Evolutionary conservation across 2,888 invertebrate species (phyloP), one percentile per base, ranked within the genome.

Genomic region (Nomada hirtipes): DNA sequence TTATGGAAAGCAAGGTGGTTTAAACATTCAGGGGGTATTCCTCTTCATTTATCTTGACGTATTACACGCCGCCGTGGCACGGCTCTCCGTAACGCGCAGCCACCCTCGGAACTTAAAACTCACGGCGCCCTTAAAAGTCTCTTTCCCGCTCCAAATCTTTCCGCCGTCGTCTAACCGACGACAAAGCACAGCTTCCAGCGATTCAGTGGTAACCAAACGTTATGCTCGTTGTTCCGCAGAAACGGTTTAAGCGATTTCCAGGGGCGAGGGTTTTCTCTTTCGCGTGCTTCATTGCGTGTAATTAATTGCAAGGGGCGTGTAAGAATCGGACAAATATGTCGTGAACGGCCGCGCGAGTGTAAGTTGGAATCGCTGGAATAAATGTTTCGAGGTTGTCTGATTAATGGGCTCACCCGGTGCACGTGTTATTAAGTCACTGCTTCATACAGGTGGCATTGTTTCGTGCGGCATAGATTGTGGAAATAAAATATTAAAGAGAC

Each of bases 11-110:
- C 50, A 65, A 65, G 4, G 23, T 23, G 55, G 18, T 72, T 72
- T 71, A 67, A 76, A 79, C 59, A 60, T 72, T 50, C 61, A 42
- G 13, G 26, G n/a, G n/a, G 53, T 53, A 63, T 75, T 79, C 47
- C 75, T 75, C 52, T 72, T 68, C 80, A 64, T 76, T 84, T 73
- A 76, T 63, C 72, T 72, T 52, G 76, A 77, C 70, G 61, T 13
- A 73, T 72, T 70, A 63, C 50, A 53, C 7, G 47, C 26, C 55
- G 13, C 23, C 9, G 20, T 20, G 50, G 10, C 18, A 42, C 18
- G n/a, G 2, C 18, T 42, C 23, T 10, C 20, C 18, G 20, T 10
- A 18, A 69, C 13, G 9, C 18, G 18, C 64, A 26, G 47, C 15
- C 29, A n/a, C 57, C 11, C 61, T 36, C 53, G 71, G 20, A 73